These are phyloP conservation scores for Siniperca chuatsi DNA, from an alignment of 2,113 vertebrate species.

Conservation along the genomic window DNA sequence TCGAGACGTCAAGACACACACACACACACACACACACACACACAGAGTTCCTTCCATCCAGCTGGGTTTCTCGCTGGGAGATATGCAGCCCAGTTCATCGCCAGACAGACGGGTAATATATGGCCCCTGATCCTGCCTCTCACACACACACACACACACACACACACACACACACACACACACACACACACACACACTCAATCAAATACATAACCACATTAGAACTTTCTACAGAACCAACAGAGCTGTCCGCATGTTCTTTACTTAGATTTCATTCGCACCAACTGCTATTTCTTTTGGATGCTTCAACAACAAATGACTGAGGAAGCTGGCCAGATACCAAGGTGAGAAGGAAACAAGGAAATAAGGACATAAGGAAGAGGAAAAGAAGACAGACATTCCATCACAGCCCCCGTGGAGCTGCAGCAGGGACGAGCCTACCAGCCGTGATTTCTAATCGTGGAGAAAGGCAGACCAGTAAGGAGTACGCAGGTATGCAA, in stretches of 20 bases:
- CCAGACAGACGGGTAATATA: constrained; percentile 79
- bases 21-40: constrained; percentile 52
- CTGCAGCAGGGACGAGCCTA: constrained; percentile 53
- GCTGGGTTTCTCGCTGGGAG: constrained; percentile 76
- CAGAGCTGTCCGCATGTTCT: constrained; percentile 58
- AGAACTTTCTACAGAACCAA: constrained; percentile 55
- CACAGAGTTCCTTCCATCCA: constrained; percentile 64
- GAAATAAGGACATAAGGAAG: constrained; percentile 48
- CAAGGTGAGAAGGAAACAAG: constrained; percentile 55
- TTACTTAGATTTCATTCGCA: constrained; percentile 34
- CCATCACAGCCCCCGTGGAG: constrained; percentile 60
- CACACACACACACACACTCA: constrained; percentile 33
- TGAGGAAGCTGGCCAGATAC: constrained; percentile 19
- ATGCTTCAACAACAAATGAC: constrained; percentile 16
- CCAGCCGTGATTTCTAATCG: constrained; percentile 56
- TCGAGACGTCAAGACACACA: constrained; percentile 55
- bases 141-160: constrained; percentile 46
- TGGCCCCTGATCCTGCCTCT: constrained; percentile 56
- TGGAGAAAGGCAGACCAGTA: constrained; percentile 46
- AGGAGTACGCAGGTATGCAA: constrained; percentile 64
- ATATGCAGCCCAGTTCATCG: constrained; percentile 71
- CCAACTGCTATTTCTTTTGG: constrained; percentile 33
- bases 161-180: constrained; percentile 34
- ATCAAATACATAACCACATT: constrained; percentile 65
- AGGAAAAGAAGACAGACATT: constrained; percentile 47